A percentile compares a stretch with the other conserved stretches of the same genome.
Evolutionary conservation across 2,888 invertebrate species (phyloP).

Genomic region (Polietes domitor): DNA sequence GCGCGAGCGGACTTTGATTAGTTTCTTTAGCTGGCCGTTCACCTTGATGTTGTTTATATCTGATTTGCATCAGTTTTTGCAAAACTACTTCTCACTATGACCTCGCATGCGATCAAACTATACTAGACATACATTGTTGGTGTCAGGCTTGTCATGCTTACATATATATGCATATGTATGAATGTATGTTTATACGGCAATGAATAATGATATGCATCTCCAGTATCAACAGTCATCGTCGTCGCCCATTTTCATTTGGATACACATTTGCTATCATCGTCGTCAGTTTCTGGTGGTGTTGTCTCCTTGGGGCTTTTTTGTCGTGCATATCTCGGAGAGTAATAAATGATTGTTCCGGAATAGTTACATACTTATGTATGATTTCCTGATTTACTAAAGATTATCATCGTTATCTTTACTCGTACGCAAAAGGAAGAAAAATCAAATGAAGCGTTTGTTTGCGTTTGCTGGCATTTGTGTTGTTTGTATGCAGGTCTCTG

Average conservation of each 20-base stretch:
- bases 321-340: neutral
- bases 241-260: neutral
- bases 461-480: neutral
- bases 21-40: no score
- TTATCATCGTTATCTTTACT: conserved; percentile 13
- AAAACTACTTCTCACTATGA: no score
- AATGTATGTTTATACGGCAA: neutral
- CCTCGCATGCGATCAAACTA: no score
- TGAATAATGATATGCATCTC: conserved; percentile 39
- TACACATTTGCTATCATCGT: neutral
- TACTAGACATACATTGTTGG: conserved; percentile 18
- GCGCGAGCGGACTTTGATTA: no score
- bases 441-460: neutral
- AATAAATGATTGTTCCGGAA: conserved; percentile 16
- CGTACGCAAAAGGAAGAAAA: neutral
- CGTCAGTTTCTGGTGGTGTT: neutral
- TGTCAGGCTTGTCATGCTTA: conserved; percentile 36
- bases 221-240: neutral
- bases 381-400: conserved; percentile 10
- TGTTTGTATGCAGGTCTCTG: neutral
- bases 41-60: no score
- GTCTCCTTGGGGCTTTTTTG: neutral
- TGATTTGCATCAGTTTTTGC: no score
- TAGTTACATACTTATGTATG: conserved; percentile 13
- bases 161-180: conserved; percentile 8